Conservation (phyloP, 1,140 invertebrate genomes). For the Archegozetes longisetosus region DNA sequence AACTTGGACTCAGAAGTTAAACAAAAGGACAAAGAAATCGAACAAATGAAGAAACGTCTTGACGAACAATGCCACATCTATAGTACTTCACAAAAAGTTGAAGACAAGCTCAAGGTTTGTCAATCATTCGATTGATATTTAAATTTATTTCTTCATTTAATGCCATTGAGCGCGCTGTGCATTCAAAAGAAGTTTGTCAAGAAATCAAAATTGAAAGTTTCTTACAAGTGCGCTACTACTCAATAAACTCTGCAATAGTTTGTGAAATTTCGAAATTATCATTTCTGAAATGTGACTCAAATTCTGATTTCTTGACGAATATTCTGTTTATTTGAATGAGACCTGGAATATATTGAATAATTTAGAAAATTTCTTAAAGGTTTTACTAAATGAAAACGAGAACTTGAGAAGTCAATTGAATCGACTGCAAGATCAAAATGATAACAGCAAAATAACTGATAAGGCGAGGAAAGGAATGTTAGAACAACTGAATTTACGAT, state of each 20-base stretch:
- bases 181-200: too few relatives aligned
- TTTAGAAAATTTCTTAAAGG: slow-evolving; percentile 13
- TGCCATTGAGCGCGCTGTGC: too few relatives aligned
- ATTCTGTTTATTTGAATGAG: neutral
- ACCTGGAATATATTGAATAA: too few relatives aligned
- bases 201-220: too few relatives aligned
- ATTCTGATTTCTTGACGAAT: neutral
- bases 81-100: slow-evolving; percentile 19
- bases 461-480: slow-evolving; percentile 68
- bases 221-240: too few relatives aligned
- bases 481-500: slow-evolving; percentile 61
- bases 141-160: too few relatives aligned
- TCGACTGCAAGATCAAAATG: slow-evolving; percentile 62
- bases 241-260: too few relatives aligned
- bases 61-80: slow-evolving; percentile 19
- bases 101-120: slow-evolving; percentile 22
- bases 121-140: too few relatives aligned
- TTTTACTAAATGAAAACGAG: slow-evolving; percentile 48
- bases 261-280: too few relatives aligned
- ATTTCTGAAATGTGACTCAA: too few relatives aligned
- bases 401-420: slow-evolving; percentile 50
- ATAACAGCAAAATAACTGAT: slow-evolving; percentile 57
- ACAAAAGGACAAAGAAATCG: slow-evolving; percentile 46
- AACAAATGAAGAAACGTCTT: slow-evolving; percentile 17
- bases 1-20: slow-evolving; percentile 51